Base-by-base conservation (phyloP, 2,113 vertebrate species). In the Serilophus lunatus region DNA sequence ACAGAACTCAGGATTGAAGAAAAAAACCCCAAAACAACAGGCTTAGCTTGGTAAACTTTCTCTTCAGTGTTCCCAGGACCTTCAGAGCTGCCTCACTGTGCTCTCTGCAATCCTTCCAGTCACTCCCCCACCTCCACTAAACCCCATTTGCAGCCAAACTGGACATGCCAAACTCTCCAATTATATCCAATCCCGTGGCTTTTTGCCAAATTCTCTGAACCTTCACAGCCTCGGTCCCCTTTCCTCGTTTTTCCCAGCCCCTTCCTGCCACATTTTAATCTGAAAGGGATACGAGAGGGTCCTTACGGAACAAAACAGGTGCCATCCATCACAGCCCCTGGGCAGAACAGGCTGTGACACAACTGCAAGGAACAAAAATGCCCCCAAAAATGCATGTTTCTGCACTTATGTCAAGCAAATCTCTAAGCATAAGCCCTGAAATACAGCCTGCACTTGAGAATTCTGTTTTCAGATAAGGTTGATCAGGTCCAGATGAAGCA, bases 81-180 rank as follows among this genome's bases (percentile, higher is more conserved):
- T 2, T 1, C 66, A 57, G 61, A 76, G 57, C 38, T 59, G 61
- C 54, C 36, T 70, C 0, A 0, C 38, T 71, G 35, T 45, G 35
- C 47, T 57, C 77, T 36, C 63, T 42, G 57, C 33, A 81, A 33
- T n/a, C 42, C 31, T 81, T 56, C 44, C 45, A 64, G 38, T 7
- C 81, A 12, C 25, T 70, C n/a, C 51, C 35, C 13, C 17, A 18
- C 14, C 82, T 53, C 72, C 59, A 38, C 20, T 29, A 14, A 86
- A 86, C 22, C 12, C 38, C 57, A 40, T 29, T 50, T n/a, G 44
- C 5, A 3, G 20, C 16, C 13, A 57, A 45, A 68, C 53, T 35
- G 49, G 18, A 35, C 45, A 64, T 14, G 18, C 22, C 36, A 36
- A 70, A 36, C 18, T 54, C 57, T 49, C 50, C 20, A 50, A 7